Conservation (phyloP, 2,888 invertebrate genomes). For the Amphipoea lucens region DNA sequence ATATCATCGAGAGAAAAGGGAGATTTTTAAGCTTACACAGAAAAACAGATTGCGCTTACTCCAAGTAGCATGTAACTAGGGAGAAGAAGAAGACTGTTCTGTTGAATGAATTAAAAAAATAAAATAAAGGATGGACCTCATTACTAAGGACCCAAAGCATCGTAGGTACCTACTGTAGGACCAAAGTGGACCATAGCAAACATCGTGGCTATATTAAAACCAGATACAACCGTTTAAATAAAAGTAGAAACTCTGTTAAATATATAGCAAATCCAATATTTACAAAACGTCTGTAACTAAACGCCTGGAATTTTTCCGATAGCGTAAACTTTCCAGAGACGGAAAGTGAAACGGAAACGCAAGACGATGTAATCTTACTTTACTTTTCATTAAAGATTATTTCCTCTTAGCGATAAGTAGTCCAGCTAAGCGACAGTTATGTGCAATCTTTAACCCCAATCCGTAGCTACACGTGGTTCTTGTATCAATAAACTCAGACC, state of each 20-base stretch:
- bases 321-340: conserved; percentile 27
- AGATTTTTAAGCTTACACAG: neutral
- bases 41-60: neutral
- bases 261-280: conserved; percentile 24
- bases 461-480: conserved; percentile 33
- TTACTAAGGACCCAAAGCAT: neutral
- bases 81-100: neutral
- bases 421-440: conserved; percentile 3
- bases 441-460: conserved; percentile 34
- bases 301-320: conserved; percentile 35
- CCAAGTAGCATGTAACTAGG: neutral
- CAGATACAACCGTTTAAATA: conserved; percentile 7
- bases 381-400: conserved; percentile 25
- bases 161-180: neutral
- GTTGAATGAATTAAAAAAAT: neutral
- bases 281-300: conserved; percentile 27
- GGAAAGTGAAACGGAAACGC: conserved; percentile 22
- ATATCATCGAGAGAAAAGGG: neutral
- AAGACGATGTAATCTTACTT: neutral
- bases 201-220: neutral
- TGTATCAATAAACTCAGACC: conserved; percentile 27
- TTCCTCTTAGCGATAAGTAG: conserved; percentile 12
- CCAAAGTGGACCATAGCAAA: neutral
- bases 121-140: neutral
- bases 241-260: conserved; percentile 3